These are phyloP conservation scores for Pedicia rivosa DNA, from an alignment of 2,888 invertebrate species.

Conservation along the genomic window DNA sequence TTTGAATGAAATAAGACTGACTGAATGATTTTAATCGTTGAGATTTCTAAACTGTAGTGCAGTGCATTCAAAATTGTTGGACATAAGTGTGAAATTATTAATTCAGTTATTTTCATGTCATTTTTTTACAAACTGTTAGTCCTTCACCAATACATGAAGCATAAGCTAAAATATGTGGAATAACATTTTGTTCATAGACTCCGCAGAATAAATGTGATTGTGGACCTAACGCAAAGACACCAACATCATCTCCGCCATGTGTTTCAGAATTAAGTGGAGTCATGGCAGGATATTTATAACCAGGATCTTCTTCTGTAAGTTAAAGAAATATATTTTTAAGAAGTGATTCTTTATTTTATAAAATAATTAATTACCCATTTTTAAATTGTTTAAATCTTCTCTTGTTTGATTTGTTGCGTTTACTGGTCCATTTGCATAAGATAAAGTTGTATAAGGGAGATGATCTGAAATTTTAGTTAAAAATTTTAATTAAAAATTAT, in stretches of 20 bases:
- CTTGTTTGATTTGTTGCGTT: no score
- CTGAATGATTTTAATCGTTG: no score
- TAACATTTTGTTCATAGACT: constrained; percentile 39
- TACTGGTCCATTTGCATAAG: constrained; percentile 63
- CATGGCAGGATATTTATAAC: constrained; percentile 38
- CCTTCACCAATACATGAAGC: constrained; percentile 25
- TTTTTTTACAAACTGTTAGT: constrained; percentile 9
- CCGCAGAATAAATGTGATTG: constrained; percentile 44
- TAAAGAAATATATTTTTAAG: no score
- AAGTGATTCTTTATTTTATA: no score
- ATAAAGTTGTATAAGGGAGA: constrained; percentile 47
- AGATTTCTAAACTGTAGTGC: no score
- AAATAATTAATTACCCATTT: no score
- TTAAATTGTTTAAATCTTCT: no score
- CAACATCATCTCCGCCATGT: constrained; percentile 66
- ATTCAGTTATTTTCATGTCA: no score
- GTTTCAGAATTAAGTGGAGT: constrained; percentile 48
- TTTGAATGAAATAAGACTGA: no score
- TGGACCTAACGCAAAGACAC: constrained; percentile 47
- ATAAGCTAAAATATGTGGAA: constrained; percentile 34
- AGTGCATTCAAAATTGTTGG: no score
- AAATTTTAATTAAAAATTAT: not conserved
- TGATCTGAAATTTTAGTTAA: constrained; percentile 25
- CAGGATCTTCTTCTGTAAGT: constrained; percentile 19
- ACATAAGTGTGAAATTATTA: no score